Evolutionary conservation across 2,113 vertebrate genomes (phyloP), one percentile per base, ranked within the genome.

Genomic region (Engraulis encrasicolus): DNA sequence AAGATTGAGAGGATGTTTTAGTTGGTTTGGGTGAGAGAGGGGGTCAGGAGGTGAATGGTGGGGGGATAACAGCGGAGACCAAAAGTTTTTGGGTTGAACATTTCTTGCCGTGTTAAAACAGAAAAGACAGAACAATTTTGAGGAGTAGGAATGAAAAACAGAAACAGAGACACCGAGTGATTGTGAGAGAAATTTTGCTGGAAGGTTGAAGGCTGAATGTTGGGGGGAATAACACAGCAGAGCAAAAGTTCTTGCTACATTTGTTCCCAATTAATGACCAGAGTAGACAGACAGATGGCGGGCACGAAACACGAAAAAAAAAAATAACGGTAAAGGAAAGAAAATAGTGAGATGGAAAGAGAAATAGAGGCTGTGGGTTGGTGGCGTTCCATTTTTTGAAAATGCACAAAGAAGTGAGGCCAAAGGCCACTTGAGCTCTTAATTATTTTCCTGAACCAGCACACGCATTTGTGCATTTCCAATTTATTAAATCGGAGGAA

Each of bases 401-500:
- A 85, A 85, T 84, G 78, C 40, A 27, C 78, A 85, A 19, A 80
- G 74, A 61, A 14, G 66, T n/a, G 40, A 84, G 78, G 77, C 81
- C 83, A 83, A 6, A 86, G 82, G 61, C 27, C 80, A 79, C 52
- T 34, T 31, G 14, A 74, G 58, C 50, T 84, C 80, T 50, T 81
- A 80, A 81, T 86, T 85, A 50, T 88, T 89, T 52, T 66, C n/a
- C n/a, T 77, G 23, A 83, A 38, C 38, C 31, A 82, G 82, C 82
- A 79, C 82, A 79, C 79, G 61, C 61, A 71, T 71, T 14, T 71
- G 2, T 79, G 78, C n/a, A 79, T 79, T n/a, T 83, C 78, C 5
- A 79, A 82, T 84, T 84, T 83, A 81, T 48, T 45, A 50, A 18
- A 81, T 37, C 4, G 12, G 11, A 48, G 84, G n/a, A n/a, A 79